A percentile compares a stretch with the other conserved stretches of the same genome.
These are phyloP conservation scores for Falco cherrug DNA, from an alignment of 2,797 vertebrate genomes.

Conservation along the genomic window DNA sequence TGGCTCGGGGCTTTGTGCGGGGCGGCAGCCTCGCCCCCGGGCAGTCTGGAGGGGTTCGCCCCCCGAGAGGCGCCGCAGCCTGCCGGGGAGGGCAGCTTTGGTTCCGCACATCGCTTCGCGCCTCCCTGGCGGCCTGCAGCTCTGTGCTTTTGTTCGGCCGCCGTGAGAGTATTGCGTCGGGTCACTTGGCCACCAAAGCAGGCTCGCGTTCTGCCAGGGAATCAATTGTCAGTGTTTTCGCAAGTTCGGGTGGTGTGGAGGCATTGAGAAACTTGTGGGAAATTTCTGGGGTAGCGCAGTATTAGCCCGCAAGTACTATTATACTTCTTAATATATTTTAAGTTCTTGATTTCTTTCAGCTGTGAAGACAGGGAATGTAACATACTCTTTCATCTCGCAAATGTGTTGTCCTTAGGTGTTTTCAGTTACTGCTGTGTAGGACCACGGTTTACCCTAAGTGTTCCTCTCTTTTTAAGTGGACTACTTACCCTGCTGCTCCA, in stretches of 20 bases:
- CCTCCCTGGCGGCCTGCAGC: background rate
- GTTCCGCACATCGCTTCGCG: fast-evolving
- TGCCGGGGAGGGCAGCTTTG: background rate
- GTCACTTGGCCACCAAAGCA: background rate
- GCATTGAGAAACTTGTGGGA: background rate
- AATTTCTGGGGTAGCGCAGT: background rate
- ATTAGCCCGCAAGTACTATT: background rate
- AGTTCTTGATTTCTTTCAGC: background rate
- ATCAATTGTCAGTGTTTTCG: background rate
- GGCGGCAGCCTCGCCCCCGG: background rate
- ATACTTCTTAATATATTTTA: background rate
- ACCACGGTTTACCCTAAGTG: background rate
- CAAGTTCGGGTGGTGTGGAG: background rate
- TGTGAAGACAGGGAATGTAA: background rate
- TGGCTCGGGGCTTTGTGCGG: background rate
- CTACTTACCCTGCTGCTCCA: background rate
- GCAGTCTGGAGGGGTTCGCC: background rate
- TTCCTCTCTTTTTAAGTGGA: background rate
- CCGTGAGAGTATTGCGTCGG: background rate
- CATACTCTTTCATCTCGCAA: background rate
- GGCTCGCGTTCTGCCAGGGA: fast-evolving
- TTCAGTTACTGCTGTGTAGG: background rate
- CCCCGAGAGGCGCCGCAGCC: background rate
- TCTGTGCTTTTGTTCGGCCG: background rate
- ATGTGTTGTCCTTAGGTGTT: background rate